Evolutionary conservation across 1,140 invertebrate species (phyloP), one percentile per base, ranked within the genome.

Genomic region (Bombus sibiricus): DNA sequence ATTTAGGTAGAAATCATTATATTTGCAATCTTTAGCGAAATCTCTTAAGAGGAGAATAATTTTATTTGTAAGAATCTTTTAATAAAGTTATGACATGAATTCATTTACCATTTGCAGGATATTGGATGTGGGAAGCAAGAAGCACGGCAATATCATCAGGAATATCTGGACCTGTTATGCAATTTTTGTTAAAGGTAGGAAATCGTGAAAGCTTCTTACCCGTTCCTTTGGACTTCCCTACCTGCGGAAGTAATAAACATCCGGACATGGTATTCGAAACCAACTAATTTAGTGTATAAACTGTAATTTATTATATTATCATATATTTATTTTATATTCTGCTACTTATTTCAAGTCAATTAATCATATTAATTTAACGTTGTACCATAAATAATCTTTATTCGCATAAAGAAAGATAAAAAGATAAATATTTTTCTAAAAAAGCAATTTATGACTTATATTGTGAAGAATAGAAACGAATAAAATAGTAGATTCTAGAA

Each of bases 151-250:
- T 86, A 22, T 88, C 85, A 69, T 73, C 89, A 9, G 66, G 41
- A 53, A 73, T 69, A 18, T 68, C 78, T 13, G 89, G 88, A 12
- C 88, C 87, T 47, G 93, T 93, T 12, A 86, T 95, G 85, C 91
- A 92, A 83, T 92, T 95, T n/a, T 71, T 95, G 53, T 86, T 95
- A n/a, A 93, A 91, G 81, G 93, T 95, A n/a, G 94, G 93, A 22
- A 64, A 69, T 3, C 41, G 69, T 4, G 71, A 81, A 74, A 93
- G 93, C 73, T 84, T 92, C 13, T 91, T 92, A 10, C 53, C 89
- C 6, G 77, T 92, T 34, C 94, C 94, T 12, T 76, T 92, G 15
- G 83, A 94, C 62, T 95, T 94, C 47, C 94, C 94, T 5, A 90
- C 76, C 12, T 95, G 94, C 79, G 93, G 93, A 59, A 94, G 83